Evolutionary conservation across 1,140 invertebrate genomes (phyloP).

Genomic region (Copidosoma floridanum): DNA sequence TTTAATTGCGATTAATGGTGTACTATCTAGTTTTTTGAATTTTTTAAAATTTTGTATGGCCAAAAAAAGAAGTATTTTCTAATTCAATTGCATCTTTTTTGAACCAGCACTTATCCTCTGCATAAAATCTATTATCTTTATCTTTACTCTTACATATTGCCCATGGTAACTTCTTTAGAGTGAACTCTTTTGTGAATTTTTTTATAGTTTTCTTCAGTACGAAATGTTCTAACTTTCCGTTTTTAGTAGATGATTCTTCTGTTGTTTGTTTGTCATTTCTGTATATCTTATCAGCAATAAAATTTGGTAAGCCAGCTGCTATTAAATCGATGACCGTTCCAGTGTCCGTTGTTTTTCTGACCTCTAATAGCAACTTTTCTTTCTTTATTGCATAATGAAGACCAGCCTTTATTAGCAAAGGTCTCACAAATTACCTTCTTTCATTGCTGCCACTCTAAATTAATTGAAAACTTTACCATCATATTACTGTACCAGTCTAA

Average conservation of each 20-base stretch:
- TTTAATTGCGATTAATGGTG: slow-evolving; percentile 42
- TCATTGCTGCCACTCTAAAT: slow-evolving; percentile 26
- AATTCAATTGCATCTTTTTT: not conserved
- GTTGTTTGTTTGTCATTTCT: slow-evolving; percentile 24
- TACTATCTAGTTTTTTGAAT: slow-evolving; percentile 38
- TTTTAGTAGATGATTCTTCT: slow-evolving; percentile 27
- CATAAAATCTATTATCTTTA: not conserved
- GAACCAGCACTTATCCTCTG: not conserved
- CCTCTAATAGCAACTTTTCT: slow-evolving; percentile 30
- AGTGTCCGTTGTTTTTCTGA: slow-evolving; percentile 22
- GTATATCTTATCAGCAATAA: slow-evolving; percentile 26
- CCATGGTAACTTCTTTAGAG: not conserved
- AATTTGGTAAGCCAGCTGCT: slow-evolving; percentile 28
- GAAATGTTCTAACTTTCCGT: slow-evolving; percentile 24
- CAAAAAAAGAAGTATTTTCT: slow-evolving; percentile 24
- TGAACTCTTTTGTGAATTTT: slow-evolving; percentile 2
- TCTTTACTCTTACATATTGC: not conserved
- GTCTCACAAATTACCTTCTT: slow-evolving; percentile 30
- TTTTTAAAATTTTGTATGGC: slow-evolving; percentile 30
- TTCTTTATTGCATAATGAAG: slow-evolving; percentile 26
- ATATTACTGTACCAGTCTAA: slow-evolving; percentile 31
- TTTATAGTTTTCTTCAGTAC: slow-evolving; percentile 16
- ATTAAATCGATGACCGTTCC: slow-evolving; percentile 29
- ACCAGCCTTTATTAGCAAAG: slow-evolving; percentile 32
- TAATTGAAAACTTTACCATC: slow-evolving; percentile 22